Conservation (phyloP, 1,140 invertebrate species). For the Halotydeus destructor region DNA sequence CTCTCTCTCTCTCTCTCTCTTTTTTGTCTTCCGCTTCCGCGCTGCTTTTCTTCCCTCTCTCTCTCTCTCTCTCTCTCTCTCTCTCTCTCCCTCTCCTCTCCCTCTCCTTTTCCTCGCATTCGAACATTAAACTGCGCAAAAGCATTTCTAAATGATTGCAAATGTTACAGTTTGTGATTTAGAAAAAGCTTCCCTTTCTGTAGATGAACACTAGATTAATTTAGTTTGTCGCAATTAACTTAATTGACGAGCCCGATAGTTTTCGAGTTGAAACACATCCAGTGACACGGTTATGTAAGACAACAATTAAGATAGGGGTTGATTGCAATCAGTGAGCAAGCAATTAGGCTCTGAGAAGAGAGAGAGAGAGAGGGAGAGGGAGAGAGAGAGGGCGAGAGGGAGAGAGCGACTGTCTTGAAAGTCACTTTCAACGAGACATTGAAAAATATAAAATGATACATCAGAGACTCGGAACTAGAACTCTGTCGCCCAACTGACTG, state of each 20-base stretch:
- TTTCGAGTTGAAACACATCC: too few relatives aligned
- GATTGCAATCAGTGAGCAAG: neutral
- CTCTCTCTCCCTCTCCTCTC: too few relatives aligned
- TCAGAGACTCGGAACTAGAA: too few relatives aligned
- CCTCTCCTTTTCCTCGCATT: too few relatives aligned
- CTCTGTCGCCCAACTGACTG: too few relatives aligned
- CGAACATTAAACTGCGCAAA: neutral
- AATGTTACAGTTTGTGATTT: conserved; percentile 2
- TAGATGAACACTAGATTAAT: neutral
- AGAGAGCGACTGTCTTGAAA: neutral
- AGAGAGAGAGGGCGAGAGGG: conserved; percentile 3
- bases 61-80: too few relatives aligned
- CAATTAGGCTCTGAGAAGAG: neutral
- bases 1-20: too few relatives aligned
- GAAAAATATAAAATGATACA: neutral
- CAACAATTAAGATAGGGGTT: neutral
- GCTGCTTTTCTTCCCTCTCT: too few relatives aligned
- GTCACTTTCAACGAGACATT: neutral
- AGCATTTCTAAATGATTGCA: neutral
- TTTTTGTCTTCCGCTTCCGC: too few relatives aligned
- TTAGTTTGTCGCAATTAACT: neutral
- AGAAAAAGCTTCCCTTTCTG: neutral
- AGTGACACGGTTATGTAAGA: neutral
- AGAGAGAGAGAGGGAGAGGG: conserved; percentile 5
- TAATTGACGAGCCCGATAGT: neutral